phyloP scores from a whole-genome alignment of 2,113 vertebrate genomes.

The Meles meles region DNA sequence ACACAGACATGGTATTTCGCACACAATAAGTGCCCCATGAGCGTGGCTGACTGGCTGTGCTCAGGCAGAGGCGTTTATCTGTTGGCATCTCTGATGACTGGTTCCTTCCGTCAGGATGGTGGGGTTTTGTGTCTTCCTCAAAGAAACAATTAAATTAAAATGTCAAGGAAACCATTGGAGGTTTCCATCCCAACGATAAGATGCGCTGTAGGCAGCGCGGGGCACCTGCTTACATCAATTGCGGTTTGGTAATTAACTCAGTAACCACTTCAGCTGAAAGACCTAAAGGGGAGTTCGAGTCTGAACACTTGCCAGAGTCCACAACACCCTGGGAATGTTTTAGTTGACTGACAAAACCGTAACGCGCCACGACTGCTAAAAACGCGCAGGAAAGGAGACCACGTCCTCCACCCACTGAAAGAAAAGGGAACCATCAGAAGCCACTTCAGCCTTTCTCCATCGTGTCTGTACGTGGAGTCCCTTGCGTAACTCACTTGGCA shows the following conservation, averaged over 20 bases:
- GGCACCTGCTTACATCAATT: neutral
- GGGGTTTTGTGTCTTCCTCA: no score
- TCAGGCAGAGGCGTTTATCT: neutral
- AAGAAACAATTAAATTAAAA: neutral
- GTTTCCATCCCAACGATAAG: neutral
- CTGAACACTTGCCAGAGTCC: no score
- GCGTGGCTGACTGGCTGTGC: neutral
- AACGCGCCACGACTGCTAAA: rapidly evolving
- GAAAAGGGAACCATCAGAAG: neutral
- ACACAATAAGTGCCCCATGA: rapidly evolving
- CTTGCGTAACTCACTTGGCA: neutral
- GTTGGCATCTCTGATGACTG: neutral
- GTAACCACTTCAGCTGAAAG: rapidly evolving
- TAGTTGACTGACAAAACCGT: neutral
- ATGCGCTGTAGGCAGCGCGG: rapidly evolving
- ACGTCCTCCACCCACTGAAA: neutral
- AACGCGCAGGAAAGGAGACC: neutral
- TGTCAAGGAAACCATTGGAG: neutral
- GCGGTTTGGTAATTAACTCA: neutral
- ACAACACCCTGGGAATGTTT: neutral
- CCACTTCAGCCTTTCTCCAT: neutral
- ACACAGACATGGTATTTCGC: neutral
- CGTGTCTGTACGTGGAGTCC: neutral
- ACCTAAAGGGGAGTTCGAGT: rapidly evolving
- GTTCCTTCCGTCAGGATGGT: neutral